Percentiles rank a stretch among this genome's conserved stretches.
phyloP scores from a whole-genome alignment of 2,113 vertebrate species.

The Ochotona curzoniae region DNA sequence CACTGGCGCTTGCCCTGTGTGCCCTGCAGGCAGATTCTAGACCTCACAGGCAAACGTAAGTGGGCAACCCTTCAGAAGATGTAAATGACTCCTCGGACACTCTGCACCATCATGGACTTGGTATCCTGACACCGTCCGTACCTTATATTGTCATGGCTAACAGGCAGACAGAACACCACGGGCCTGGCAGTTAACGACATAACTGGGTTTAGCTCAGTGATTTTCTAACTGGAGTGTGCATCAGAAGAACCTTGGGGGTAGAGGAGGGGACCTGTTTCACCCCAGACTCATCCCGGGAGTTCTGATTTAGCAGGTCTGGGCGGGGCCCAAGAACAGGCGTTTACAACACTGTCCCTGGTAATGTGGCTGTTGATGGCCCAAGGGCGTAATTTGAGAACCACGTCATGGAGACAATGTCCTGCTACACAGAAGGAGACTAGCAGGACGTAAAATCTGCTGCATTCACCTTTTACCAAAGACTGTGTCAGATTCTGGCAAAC shows the following conservation, averaged over 20 bases:
- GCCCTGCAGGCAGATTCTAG: not conserved
- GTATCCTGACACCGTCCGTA: not conserved
- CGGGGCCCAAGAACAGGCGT: no score
- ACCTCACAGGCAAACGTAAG: not conserved
- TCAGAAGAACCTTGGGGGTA: not conserved
- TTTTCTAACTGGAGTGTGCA: not conserved
- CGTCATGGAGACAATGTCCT: no score
- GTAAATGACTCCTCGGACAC: no score
- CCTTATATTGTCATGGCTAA: not conserved
- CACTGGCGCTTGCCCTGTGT: not conserved
- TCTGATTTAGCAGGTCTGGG: not conserved
- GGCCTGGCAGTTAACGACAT: not conserved
- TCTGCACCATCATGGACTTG: not conserved
- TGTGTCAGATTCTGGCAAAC: slow-evolving; percentile 86
- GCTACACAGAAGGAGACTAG: no score
- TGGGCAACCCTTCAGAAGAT: not conserved
- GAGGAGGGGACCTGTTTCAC: rapidly evolving
- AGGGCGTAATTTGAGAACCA: not conserved
- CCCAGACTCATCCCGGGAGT: not conserved
- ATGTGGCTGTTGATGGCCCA: no score
- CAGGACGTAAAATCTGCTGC: not conserved
- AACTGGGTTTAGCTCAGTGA: not conserved
- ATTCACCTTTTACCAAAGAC: not conserved
- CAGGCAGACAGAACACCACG: rapidly evolving
- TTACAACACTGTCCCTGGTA: not conserved